Percentiles rank a stretch among this genome's conserved stretches.
These are phyloP conservation scores for Eristalis tenax DNA, from an alignment of 2,888 invertebrate species.

Conservation along the genomic window DNA sequence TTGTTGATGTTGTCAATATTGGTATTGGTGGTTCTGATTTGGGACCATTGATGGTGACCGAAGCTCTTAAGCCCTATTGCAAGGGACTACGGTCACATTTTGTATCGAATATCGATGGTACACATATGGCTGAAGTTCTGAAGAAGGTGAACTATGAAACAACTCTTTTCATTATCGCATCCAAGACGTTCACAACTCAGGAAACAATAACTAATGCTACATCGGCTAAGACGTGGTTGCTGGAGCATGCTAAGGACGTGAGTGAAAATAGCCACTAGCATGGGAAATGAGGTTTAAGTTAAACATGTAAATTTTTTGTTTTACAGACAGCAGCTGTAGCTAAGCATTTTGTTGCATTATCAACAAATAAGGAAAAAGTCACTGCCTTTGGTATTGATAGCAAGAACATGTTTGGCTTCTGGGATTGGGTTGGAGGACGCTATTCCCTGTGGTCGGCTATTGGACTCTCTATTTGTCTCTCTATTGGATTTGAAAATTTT, in stretches of 20 bases:
- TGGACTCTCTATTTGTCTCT: conserved; percentile 96
- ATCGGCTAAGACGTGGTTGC: conserved; percentile 98
- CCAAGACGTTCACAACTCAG: conserved; percentile 99
- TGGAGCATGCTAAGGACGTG: conserved; percentile 92
- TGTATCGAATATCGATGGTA: conserved; percentile 99
- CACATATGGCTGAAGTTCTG: conserved; percentile 96
- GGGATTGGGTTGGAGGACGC: conserved; percentile 99
- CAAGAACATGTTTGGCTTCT: conserved; percentile 99
- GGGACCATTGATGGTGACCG: conserved; percentile 99
- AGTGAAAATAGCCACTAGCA: conserved; percentile 82
- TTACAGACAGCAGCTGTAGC: conserved; percentile 90
- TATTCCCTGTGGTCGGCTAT: conserved; percentile 99
- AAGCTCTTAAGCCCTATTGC: conserved; percentile 95
- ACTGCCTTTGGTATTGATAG: conserved; percentile 98
- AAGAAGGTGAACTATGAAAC: conserved; percentile 95
- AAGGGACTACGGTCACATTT: conserved; percentile 94
- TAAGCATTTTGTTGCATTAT: conserved; percentile 98
- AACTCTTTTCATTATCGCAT: conserved; percentile 98
- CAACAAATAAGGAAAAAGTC: conserved; percentile 97
- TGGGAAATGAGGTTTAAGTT: neutral
- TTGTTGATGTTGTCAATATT: conserved; percentile 99
- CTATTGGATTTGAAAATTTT: conserved; percentile 97
- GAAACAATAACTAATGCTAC: conserved; percentile 99
- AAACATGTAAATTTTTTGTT: conserved; percentile 58
- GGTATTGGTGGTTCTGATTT: conserved; percentile 99